Evolutionary conservation across 2,888 invertebrate species (phyloP).

Genomic region (Eupithecia pulchellata): DNA sequence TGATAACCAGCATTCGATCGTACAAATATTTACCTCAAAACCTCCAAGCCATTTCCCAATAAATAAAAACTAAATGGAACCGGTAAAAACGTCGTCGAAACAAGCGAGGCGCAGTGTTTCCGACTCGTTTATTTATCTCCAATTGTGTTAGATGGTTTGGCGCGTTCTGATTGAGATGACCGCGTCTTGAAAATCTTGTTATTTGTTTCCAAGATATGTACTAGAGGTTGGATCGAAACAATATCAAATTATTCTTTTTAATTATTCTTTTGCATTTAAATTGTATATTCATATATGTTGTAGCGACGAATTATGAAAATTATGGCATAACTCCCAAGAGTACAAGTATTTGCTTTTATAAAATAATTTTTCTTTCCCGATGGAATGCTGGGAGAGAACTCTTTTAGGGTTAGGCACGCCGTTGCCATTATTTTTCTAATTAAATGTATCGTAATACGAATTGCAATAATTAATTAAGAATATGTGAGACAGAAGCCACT

Average conservation of each 20-base stretch:
- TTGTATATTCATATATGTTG: no score
- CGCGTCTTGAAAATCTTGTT: constrained; percentile 62
- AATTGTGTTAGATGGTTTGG: constrained; percentile 74
- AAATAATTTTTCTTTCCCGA: no score
- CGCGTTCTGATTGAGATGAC: constrained; percentile 69
- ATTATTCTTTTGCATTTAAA: background rate
- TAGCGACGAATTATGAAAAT: no score
- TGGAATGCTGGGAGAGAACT: no score
- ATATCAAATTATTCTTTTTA: background rate
- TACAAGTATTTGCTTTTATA: no score
- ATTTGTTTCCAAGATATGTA: background rate
- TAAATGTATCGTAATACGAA: no score
- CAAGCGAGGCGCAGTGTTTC: constrained; percentile 47
- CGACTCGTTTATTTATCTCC: constrained; percentile 71
- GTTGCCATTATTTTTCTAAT: no score
- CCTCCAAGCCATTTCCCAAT: background rate
- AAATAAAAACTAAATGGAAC: constrained; percentile 13
- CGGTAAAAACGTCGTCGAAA: constrained; percentile 30
- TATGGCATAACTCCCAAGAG: no score
- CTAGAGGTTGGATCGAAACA: background rate
- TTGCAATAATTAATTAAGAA: no score
- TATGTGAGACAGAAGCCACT: no score
- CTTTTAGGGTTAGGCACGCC: no score
- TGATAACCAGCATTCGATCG: background rate
- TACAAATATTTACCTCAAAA: constrained; percentile 6